Percentiles rank a stretch among this genome's conserved stretches.
Conservation (phyloP, 1,140 invertebrate genomes). For the Papilio polyxenes region DNA sequence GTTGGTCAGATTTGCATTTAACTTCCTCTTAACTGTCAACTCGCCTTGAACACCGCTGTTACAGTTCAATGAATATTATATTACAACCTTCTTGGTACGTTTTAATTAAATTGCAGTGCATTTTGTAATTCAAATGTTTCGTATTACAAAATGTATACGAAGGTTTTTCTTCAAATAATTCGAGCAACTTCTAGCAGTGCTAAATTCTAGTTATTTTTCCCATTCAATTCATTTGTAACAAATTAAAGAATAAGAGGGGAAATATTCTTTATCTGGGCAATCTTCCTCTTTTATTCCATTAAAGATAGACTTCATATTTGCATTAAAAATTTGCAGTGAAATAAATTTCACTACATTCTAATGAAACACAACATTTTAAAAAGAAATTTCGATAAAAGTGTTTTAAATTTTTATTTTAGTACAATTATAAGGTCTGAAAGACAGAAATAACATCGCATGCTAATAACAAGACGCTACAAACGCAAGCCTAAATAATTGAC, state of each 20-base stretch:
- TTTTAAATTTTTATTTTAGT: neutral
- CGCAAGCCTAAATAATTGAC: conserved; percentile 29
- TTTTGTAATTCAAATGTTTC: neutral
- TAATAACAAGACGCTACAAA: conserved; percentile 10
- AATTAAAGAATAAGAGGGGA: too few relatives aligned
- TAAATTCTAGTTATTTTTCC: too few relatives aligned
- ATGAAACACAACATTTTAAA: neutral
- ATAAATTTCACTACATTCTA: too few relatives aligned
- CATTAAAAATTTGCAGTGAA: too few relatives aligned
- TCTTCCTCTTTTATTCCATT: too few relatives aligned
- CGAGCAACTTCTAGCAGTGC: neutral
- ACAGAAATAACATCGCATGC: conserved; percentile 28
- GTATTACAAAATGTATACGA: neutral
- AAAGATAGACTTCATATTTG: too few relatives aligned
- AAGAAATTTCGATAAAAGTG: neutral
- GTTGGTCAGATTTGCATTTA: neutral
- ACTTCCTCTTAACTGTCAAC: conserved; percentile 12
- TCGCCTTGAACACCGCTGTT: neutral
- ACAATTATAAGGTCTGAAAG: neutral
- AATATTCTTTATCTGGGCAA: too few relatives aligned
- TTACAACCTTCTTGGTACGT: neutral
- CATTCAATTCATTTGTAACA: too few relatives aligned
- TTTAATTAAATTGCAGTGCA: neutral
- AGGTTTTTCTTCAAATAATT: neutral
- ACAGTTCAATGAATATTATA: neutral